A percentile compares a stretch with the other conserved stretches of the same genome.
Evolutionary conservation across 2,113 vertebrate genomes (phyloP).

Genomic region (Parotia lawesii): DNA sequence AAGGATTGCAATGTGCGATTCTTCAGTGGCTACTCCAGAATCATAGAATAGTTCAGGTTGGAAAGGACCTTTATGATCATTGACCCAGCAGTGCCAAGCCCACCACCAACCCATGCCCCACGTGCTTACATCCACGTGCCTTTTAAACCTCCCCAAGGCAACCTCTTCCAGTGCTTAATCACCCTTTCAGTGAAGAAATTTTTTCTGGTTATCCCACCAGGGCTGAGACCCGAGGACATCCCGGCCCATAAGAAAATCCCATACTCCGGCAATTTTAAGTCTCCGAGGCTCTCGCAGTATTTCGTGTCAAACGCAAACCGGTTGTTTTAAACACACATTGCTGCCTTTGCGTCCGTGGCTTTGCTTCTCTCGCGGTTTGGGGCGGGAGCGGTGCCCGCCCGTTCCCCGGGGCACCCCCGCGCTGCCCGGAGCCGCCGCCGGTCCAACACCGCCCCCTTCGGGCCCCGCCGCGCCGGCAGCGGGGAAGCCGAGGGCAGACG

Average conservation of each 20-base stretch:
- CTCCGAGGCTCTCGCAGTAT: fast-evolving
- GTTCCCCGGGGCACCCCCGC: background rate
- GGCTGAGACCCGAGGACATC: background rate
- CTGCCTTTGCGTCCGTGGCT: fast-evolving
- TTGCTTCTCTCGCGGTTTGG: fast-evolving
- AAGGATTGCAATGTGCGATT: background rate
- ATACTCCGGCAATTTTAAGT: fast-evolving
- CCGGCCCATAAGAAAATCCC: no score
- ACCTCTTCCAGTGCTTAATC: background rate
- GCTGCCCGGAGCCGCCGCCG: background rate
- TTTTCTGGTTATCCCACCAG: background rate
- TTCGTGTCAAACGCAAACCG: fast-evolving
- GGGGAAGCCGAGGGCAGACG: background rate
- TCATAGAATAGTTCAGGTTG: fast-evolving
- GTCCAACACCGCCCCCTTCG: slow-evolving; percentile 20
- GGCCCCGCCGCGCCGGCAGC: background rate
- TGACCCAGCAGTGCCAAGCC: background rate
- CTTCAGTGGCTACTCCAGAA: background rate
- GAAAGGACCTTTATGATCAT: background rate
- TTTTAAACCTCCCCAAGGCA: background rate
- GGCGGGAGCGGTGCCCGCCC: background rate
- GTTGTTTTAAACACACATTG: fast-evolving
- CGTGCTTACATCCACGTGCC: fast-evolving
- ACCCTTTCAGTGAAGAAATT: background rate
- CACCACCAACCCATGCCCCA: no score